Base-by-base conservation (phyloP, 2,797 vertebrate species). In the Syndactyla subalaris region DNA sequence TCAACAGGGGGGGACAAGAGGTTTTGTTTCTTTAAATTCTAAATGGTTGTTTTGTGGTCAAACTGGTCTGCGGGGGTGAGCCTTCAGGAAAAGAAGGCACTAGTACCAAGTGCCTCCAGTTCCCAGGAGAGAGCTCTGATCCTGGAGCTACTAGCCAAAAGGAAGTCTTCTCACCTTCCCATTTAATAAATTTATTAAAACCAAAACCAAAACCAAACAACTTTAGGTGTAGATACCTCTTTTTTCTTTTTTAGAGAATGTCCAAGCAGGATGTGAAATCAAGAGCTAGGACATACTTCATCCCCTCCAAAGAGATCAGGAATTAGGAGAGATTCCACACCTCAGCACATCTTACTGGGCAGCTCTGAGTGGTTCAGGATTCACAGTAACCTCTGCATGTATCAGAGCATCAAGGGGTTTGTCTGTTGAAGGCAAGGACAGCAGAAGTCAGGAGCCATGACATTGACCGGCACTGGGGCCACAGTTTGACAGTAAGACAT, bases 361-460 rank as follows among this genome's bases (percentile, higher is more conserved):
- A 78, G 23, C 30, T 80, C 5, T 1, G 46, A 13, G 19, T 30
- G 52, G 26, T 48, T 83, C 41, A 46, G 38, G n/a, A 29, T 81
- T 66, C 14, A n/a, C 61, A 70, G 20, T n/a, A 83, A 29, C 21
- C 22, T 71, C 49, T 39, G 23, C 7, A 14, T 3, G 12, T 20
- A 55, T 15, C 21, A 52, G 17, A 67, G 29, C 23, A 49, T 5
- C 3, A 2, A 82, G 26, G 43, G 38, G 41, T 78, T 76, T 87
- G 20, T 66, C 19, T 55, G 82, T 51, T 49, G 36, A 68, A 76
- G 46, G 34, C 80, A 78, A 74, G 32, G 48, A 7, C 1, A 0
- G 5, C 10, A 62, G 16, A 45, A 43, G 6, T 8, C 32, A 41
- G 29, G 14, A 79, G 30, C 17, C 0, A 0, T 66, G 43, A 36